Conservation (phyloP, 2,888 invertebrate species). For the Tricholauxania praeusta region DNA sequence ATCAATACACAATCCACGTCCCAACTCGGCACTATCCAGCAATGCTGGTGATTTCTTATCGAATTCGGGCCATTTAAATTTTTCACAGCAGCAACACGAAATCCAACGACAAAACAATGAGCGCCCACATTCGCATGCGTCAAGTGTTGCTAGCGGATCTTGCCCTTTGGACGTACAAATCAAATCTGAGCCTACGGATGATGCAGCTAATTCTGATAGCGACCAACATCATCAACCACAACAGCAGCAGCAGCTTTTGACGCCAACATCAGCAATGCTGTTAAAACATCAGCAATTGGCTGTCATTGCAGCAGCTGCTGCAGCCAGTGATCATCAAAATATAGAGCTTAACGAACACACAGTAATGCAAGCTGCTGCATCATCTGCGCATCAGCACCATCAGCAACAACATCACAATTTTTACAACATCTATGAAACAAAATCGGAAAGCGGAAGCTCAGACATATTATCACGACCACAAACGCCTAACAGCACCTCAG, state of each 20-base stretch:
- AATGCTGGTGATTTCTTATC: slow-evolving; percentile 47
- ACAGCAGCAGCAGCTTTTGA: slow-evolving; percentile 41
- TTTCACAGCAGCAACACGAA: slow-evolving; percentile 45
- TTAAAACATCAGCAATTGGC: slow-evolving; percentile 46
- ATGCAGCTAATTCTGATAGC: slow-evolving; percentile 33
- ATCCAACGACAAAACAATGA: slow-evolving; percentile 37
- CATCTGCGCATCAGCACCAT: slow-evolving; percentile 66
- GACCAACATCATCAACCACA: slow-evolving; percentile 37
- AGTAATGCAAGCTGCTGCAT: slow-evolving; percentile 55
- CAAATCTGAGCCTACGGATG: slow-evolving; percentile 56
- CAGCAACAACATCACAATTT: slow-evolving; percentile 71
- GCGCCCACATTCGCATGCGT: slow-evolving; percentile 37
- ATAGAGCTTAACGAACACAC: slow-evolving; percentile 22
- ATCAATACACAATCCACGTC: slow-evolving; percentile 39
- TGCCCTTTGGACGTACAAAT: slow-evolving; percentile 55
- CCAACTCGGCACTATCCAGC: slow-evolving; percentile 47
- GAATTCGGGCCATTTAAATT: slow-evolving; percentile 44
- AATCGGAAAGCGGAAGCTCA: slow-evolving; percentile 68
- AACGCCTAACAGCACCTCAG: slow-evolving; percentile 62
- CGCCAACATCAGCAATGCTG: slow-evolving; percentile 45
- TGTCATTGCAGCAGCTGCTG: slow-evolving; percentile 42
- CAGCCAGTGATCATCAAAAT: slow-evolving; percentile 40
- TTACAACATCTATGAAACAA: slow-evolving; percentile 66
- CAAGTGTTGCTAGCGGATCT: slow-evolving; percentile 37
- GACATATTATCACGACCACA: slow-evolving; percentile 67